Base-by-base conservation (phyloP, 2,888 invertebrate genomes). In the Megaustenia siamemsis region DNA sequence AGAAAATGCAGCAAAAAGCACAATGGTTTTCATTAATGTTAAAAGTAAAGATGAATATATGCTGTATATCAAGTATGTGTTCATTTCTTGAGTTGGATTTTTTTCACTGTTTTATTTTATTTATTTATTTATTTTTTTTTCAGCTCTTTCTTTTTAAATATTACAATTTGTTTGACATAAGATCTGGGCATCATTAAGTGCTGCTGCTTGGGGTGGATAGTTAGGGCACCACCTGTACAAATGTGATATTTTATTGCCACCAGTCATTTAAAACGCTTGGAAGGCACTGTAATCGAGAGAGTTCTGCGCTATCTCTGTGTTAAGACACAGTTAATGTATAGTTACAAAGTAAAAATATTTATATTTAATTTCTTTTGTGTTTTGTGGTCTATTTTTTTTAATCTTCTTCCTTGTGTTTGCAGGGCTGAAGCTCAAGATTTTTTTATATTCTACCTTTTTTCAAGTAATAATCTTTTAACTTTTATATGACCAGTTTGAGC, bases 241-340 rank as follows among this genome's bases (percentile, higher is more conserved):
- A 43, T 43, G 24, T 49, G 35, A 85, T 32, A 43, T 38, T 40
- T 6, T 85, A 85, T 85, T 85, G 85, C 85, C 85, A 85, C 85
- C 85, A 85, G 85, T 85, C 73, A 63, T 73, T 81, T 18, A 32
- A 81, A 85, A 81, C 85, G 85, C 85, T 85, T 75, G 85, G 76
- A 76, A 75, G 68, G 81, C 81, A 81, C 80, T 49, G 43, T 78
- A 28, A 80, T 85, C 81, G 85, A 85, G 84, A 84, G 80, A 85
- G 35, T 85, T 85, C 85, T 63, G 68, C 85, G 85, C 85, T 85
- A 85, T 85, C 85, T 81, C 85, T 81, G 81, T 85, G 81, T 85
- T 85, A 81, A 85, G 85, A 85, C 85, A 81, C 81, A 76, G 35
- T 81, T 32, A 28, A 28, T 2, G 32, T 21, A 3, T 24, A 56